Evolutionary conservation across 2,797 vertebrate genomes (phyloP).

Genomic region (Pangasius djambal): DNA sequence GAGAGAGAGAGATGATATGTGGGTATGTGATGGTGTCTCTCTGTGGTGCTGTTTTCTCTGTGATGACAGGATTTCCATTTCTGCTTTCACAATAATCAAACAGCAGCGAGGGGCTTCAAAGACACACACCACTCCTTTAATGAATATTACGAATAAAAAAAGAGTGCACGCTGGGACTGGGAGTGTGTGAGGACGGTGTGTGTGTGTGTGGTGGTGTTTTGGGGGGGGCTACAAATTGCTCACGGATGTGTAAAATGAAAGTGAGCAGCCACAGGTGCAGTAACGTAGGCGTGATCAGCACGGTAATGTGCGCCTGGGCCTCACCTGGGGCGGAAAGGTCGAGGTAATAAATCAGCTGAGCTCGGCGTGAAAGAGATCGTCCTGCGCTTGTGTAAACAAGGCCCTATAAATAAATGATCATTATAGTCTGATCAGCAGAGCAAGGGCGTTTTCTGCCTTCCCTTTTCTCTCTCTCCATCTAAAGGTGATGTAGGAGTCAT

Average conservation of each 20-base stretch:
- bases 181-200: not conserved
- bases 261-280: slow-evolving; percentile 50
- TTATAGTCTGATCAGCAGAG: slow-evolving; percentile 51
- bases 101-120: not conserved
- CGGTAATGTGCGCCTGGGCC: slow-evolving; percentile 47
- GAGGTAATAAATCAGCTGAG: slow-evolving; percentile 51
- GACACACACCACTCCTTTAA: slow-evolving; percentile 32
- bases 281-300: slow-evolving; percentile 40
- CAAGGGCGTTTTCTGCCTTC: not conserved
- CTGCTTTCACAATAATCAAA: slow-evolving; percentile 44
- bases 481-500: slow-evolving; percentile 40
- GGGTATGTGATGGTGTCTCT: not conserved
- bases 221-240: slow-evolving; percentile 49
- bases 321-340: slow-evolving; percentile 57
- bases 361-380: slow-evolving; percentile 36
- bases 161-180: not conserved
- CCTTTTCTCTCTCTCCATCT: not conserved
- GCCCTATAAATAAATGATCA: slow-evolving; percentile 60
- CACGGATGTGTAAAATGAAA: slow-evolving; percentile 56
- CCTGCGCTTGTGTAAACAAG: slow-evolving; percentile 61
- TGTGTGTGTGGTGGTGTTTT: not conserved
- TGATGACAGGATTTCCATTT: slow-evolving; percentile 25
- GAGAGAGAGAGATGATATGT: not conserved
- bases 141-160: slow-evolving; percentile 38
- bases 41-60: slow-evolving; percentile 28